phyloP scores from a whole-genome alignment of 2,888 invertebrate genomes.

The Cantharis rustica region DNA sequence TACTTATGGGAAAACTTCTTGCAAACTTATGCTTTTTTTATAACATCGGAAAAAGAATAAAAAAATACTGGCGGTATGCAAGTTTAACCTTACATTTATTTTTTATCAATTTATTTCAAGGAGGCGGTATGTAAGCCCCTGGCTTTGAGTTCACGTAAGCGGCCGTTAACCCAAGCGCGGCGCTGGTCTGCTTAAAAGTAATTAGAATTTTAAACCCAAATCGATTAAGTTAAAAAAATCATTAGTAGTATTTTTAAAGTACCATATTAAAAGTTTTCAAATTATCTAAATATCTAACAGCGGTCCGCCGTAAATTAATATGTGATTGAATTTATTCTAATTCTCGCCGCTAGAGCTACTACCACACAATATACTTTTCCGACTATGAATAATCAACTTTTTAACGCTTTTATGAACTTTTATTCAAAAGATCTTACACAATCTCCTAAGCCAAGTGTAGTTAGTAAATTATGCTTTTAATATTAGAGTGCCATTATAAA shows the following conservation, averaged over 20 bases:
- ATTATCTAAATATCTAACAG: not conserved
- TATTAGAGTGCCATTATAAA: not conserved
- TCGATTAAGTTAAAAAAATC: not conserved
- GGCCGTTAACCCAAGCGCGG: not conserved
- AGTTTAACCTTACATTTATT: not conserved
- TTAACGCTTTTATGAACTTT: not conserved
- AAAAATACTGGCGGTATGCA: not conserved
- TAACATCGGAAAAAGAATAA: not conserved
- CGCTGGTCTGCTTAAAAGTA: not conserved
- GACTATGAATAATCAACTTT: not conserved
- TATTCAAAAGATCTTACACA: no score
- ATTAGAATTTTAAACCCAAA: not conserved
- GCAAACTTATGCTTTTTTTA: not conserved
- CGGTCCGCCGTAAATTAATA: not conserved
- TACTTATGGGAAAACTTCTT: not conserved
- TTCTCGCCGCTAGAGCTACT: not conserved
- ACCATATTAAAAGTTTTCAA: not conserved
- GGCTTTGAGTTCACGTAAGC: not conserved
- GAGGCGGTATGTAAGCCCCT: not conserved
- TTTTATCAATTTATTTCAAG: not conserved
- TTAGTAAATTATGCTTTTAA: not conserved
- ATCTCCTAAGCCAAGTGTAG: no score
- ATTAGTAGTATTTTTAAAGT: not conserved
- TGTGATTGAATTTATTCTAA: not conserved
- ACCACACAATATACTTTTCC: not conserved